Evolutionary conservation across 2,888 invertebrate species (phyloP).

Genomic region (Sinopyrophorus schimmeli): DNA sequence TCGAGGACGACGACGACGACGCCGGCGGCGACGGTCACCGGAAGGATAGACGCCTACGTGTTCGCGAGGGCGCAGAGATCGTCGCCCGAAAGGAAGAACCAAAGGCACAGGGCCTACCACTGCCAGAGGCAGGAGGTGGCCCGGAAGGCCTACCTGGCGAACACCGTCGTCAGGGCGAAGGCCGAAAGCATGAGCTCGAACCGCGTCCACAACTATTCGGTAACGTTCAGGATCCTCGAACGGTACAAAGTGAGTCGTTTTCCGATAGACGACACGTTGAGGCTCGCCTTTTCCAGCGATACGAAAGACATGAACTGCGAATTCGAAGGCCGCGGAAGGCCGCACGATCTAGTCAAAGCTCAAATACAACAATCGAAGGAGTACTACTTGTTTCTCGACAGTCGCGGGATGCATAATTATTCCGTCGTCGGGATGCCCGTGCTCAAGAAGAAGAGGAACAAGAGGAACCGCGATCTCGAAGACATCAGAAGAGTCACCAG

Average conservation of each 20-base stretch:
- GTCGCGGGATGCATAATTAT: slow-evolving; percentile 62
- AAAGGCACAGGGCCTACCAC: slow-evolving; percentile 49
- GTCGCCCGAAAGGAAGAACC: slow-evolving; percentile 34
- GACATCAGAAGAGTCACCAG: slow-evolving; percentile 44
- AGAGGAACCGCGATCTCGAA: slow-evolving; percentile 40
- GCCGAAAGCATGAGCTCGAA: slow-evolving; percentile 65
- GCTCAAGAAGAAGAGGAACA: slow-evolving; percentile 44
- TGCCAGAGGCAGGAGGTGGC: slow-evolving; percentile 67
- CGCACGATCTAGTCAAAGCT: slow-evolving; percentile 58
- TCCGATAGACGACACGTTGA: slow-evolving; percentile 55
- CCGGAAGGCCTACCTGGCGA: slow-evolving; percentile 66
- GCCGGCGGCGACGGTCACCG: slow-evolving; percentile 38
- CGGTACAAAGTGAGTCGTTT: slow-evolving; percentile 62
- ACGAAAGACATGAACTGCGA: slow-evolving; percentile 45
- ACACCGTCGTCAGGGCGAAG: slow-evolving; percentile 69
- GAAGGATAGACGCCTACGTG: slow-evolving; percentile 30
- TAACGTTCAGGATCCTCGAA: slow-evolving; percentile 67
- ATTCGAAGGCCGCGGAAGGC: slow-evolving; percentile 41
- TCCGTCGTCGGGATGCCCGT: slow-evolving; percentile 61
- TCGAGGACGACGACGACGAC: slow-evolving; percentile 32
- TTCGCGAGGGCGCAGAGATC: slow-evolving; percentile 37
- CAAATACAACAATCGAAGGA: slow-evolving; percentile 61
- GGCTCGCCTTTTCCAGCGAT: slow-evolving; percentile 59
- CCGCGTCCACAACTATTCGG: slow-evolving; percentile 64
- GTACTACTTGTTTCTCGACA: slow-evolving; percentile 64